Evolutionary conservation across 2,797 vertebrate species (phyloP).

Genomic region (Mareca strepera): DNA sequence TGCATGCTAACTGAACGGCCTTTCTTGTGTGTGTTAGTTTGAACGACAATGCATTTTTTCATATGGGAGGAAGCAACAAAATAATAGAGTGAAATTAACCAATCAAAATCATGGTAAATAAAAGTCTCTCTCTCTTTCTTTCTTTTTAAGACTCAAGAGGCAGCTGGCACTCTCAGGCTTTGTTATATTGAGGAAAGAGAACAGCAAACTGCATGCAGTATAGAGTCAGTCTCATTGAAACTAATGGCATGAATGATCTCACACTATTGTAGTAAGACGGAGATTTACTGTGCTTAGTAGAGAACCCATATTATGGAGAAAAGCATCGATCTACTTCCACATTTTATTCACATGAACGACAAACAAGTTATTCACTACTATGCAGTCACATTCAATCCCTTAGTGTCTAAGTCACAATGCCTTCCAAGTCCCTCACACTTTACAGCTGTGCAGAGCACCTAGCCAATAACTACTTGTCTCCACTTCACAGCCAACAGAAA

Average conservation of each 20-base stretch:
- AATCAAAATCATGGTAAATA: conserved; percentile 70
- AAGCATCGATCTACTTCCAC: conserved; percentile 73
- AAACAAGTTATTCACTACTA: conserved; percentile 71
- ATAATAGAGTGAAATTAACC: conserved; percentile 68
- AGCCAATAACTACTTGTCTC: conserved; percentile 58
- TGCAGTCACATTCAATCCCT: conserved; percentile 57
- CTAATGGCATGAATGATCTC: conserved; percentile 74
- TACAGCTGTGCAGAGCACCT: conserved; percentile 73
- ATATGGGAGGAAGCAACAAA: conserved; percentile 68
- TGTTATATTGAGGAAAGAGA: conserved; percentile 68
- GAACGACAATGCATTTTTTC: conserved; percentile 54
- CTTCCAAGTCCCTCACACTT: conserved; percentile 56
- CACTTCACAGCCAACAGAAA: conserved; percentile 40
- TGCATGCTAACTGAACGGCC: not conserved
- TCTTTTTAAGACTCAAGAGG: conserved; percentile 67
- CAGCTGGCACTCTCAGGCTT: conserved; percentile 73
- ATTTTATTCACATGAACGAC: conserved; percentile 70
- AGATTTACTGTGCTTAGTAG: conserved; percentile 71
- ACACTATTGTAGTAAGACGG: conserved; percentile 61
- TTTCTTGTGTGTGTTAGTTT: conserved; percentile 2
- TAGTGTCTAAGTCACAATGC: conserved; percentile 66
- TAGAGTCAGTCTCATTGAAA: conserved; percentile 74
- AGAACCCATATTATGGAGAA: conserved; percentile 72
- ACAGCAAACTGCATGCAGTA: conserved; percentile 73
- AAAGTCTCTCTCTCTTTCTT: conserved; percentile 66